Base-by-base conservation (phyloP, 2,797 vertebrate species). In the Cirrhinus mrigala region DNA sequence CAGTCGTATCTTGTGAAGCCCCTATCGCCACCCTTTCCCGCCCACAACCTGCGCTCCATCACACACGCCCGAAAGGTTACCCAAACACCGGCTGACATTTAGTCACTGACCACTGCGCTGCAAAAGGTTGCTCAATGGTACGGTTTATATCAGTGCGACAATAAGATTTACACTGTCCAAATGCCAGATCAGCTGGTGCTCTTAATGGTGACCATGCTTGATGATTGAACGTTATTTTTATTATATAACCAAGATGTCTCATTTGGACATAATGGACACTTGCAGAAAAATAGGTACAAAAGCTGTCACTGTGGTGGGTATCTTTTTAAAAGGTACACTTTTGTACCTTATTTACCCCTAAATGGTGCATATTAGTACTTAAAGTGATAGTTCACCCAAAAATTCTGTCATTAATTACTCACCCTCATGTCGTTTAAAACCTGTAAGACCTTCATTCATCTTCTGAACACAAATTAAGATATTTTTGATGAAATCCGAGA, bases 81-180 rank as follows among this genome's bases (percentile, higher is more conserved):
- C 14, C 54, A 86, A 87, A 89, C 81, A 85, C 73, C 24, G 20
- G 74, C 82, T 88, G 86, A 86, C 82, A 89, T 87, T 89, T 86
- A 87, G 52, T 74, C 37, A 33, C 69, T 81, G 60, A 77, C 74
- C 82, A 64, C 77, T 37, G 75, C 29, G 40, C 48, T 85, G 27
- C 22, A 56, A 48, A 64, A 50, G 60, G 50, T 62, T 88, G 50
- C 44, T 52, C 48, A 79, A 52, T 68, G 69, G 22, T 70, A 40
- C 69, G 11, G 40, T 46, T 75, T 83, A 76, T 56, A 54, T 84
- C 71, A 56, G 37, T 50, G 76, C 22, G 40, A 37, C 44, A 12
- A 52, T 48, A 85, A 81, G 37, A 86, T 78, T 77, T 77, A 50
- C 75, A 81, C 54, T 4, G 5, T 85, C 37, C 48, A 84, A 87